Conservation (phyloP, 2,888 invertebrate species). For the Luperina nickerlii region DNA sequence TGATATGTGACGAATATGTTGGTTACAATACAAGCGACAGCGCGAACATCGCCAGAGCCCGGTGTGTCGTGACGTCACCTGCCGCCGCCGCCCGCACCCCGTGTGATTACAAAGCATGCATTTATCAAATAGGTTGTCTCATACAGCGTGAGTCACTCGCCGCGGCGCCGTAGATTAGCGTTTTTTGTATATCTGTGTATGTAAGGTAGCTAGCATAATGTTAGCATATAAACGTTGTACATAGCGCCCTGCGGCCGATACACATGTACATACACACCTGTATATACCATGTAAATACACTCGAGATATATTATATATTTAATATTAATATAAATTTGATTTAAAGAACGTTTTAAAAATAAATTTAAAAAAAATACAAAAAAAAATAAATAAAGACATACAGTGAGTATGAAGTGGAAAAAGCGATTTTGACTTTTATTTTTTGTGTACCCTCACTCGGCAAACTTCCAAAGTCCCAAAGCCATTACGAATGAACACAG, state of each 20-base stretch:
- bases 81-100: conserved; percentile 18
- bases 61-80: conserved; percentile 15
- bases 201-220: conserved; percentile 68
- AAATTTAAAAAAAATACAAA: conserved; percentile 85
- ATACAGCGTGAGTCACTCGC: conserved; percentile 55
- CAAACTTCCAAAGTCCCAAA: background rate
- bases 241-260: conserved; percentile 71
- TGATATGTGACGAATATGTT: conserved; percentile 51
- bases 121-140: conserved; percentile 61
- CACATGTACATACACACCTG: conserved; percentile 74
- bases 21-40: conserved; percentile 19
- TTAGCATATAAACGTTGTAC: conserved; percentile 75
- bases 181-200: conserved; percentile 74
- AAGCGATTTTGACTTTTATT: conserved; percentile 84
- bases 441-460: conserved; percentile 11
- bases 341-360: conserved; percentile 88
- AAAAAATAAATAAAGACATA: conserved; percentile 88
- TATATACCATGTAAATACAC: conserved; percentile 88
- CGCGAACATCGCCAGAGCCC: background rate
- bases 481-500: background rate
- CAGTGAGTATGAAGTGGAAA: conserved; percentile 89
- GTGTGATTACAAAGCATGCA: conserved; percentile 48
- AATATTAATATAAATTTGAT: conserved; percentile 88
- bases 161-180: conserved; percentile 56
- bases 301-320: conserved; percentile 86